Evolutionary conservation across 2,888 invertebrate species (phyloP).

Genomic region (Drosophila kuntzei): DNA sequence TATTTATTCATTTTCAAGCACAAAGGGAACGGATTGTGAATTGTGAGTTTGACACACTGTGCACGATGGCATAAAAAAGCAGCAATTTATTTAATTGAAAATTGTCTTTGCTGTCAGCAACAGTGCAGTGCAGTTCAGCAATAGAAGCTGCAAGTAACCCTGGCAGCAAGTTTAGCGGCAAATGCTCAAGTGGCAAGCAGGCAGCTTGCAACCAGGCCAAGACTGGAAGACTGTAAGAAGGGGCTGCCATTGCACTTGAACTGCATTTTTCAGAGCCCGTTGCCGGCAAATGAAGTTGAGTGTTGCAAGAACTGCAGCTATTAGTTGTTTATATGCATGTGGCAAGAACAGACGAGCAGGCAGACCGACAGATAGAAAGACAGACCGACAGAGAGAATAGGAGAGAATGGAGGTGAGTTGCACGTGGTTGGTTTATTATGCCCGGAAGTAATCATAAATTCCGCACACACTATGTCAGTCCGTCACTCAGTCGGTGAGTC

Average conservation of each 20-base stretch:
- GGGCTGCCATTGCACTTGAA: conserved; percentile 49
- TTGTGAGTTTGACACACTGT: conserved; percentile 46
- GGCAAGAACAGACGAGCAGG: conserved; percentile 48
- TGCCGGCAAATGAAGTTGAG: conserved; percentile 54
- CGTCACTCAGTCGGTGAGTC: conserved; percentile 32
- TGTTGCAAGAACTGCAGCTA: conserved; percentile 58
- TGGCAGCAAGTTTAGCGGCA: conserved; percentile 51
- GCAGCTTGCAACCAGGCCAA: conserved; percentile 12
- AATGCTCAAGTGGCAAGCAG: conserved; percentile 50
- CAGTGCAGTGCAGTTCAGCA: conserved; percentile 51
- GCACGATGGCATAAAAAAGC: conserved; percentile 56
- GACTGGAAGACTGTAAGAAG: neutral
- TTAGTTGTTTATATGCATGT: conserved; percentile 71
- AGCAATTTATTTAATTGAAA: conserved; percentile 79
- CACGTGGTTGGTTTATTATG: conserved; percentile 73
- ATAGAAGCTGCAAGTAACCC: conserved; percentile 27
- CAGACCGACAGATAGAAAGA: neutral
- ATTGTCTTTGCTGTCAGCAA: conserved; percentile 74
- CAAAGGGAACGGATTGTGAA: neutral
- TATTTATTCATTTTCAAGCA: conserved; percentile 27
- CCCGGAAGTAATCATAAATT: conserved; percentile 79
- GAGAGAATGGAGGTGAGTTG: conserved; percentile 21
- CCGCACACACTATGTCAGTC: conserved; percentile 50
- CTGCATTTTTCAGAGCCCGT: conserved; percentile 37
- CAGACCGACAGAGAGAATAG: neutral